Percentiles rank a stretch among this genome's conserved stretches.
These are phyloP conservation scores for Spodoptera litura DNA, from an alignment of 1,140 invertebrate species.

Conservation along the genomic window DNA sequence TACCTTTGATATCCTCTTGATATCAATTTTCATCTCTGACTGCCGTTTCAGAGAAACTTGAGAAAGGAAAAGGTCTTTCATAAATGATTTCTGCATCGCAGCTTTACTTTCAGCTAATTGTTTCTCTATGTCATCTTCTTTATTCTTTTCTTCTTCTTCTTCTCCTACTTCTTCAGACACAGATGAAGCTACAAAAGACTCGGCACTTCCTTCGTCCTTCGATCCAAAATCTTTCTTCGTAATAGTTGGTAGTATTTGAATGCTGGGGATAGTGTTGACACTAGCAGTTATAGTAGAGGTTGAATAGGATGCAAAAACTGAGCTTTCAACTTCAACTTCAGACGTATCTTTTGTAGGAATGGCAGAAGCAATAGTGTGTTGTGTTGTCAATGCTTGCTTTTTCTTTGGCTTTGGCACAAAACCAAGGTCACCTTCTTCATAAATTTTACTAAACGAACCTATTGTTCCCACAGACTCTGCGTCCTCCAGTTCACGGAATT, in stretches of 20 bases:
- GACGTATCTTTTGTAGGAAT: constrained; percentile 58
- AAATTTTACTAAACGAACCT: constrained; percentile 77
- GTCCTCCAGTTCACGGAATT: constrained; percentile 73
- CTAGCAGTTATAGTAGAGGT: constrained; percentile 63
- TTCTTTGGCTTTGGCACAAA: constrained; percentile 82
- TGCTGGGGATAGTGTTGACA: constrained; percentile 75
- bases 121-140: constrained; percentile 64
- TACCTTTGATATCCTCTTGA: background rate
- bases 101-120: constrained; percentile 73
- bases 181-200: constrained; percentile 72
- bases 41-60: constrained; percentile 37
- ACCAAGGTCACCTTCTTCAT: constrained; percentile 87
- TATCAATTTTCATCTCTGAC: background rate
- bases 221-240: constrained; percentile 53
- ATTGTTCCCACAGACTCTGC: constrained; percentile 79
- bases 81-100: constrained; percentile 78
- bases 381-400: constrained; percentile 52
- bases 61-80: constrained; percentile 75
- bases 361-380: constrained; percentile 51
- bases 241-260: constrained; percentile 68
- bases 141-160: constrained; percentile 62
- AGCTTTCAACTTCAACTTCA: constrained; percentile 55
- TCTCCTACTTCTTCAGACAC: constrained; percentile 57
- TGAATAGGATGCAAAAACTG: constrained; percentile 53
- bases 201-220: constrained; percentile 64